phyloP scores from a whole-genome alignment of 2,888 invertebrate genomes.

The Drosophila dives region DNA sequence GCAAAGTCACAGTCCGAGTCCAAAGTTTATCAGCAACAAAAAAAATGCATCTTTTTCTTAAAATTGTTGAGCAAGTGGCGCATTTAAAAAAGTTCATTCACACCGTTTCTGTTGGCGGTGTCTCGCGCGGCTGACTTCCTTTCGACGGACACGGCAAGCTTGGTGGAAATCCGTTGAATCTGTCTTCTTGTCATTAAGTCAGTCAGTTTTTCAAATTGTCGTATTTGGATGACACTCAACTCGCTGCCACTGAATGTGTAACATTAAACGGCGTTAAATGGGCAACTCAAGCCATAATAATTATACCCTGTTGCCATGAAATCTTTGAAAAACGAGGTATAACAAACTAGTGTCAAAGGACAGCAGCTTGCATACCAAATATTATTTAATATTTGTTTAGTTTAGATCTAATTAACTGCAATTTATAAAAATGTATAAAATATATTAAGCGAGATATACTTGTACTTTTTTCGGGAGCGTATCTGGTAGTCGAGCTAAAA shows the following conservation, averaged over 20 bases:
- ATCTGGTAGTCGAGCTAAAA: constrained; percentile 5
- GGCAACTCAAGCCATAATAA: constrained; percentile 28
- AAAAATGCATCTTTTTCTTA: not conserved
- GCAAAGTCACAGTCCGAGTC: constrained; percentile 36
- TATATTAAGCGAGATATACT: not conserved
- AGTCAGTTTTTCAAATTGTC: constrained; percentile 57
- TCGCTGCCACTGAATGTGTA: constrained; percentile 31
- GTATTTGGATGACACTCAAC: constrained; percentile 49
- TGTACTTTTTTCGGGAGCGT: not conserved
- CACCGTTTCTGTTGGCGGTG: constrained; percentile 44
- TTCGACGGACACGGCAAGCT: constrained; percentile 16
- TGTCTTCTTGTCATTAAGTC: constrained; percentile 20
- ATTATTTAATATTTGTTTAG: not conserved
- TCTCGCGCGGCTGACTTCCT: constrained; percentile 54
- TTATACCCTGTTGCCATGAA: constrained; percentile 15
- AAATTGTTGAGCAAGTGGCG: constrained; percentile 42
- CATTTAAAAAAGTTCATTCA: constrained; percentile 68
- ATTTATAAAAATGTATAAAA: not conserved
- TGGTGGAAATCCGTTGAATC: constrained; percentile 41
- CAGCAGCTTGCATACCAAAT: not conserved
- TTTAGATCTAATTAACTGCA: not conserved
- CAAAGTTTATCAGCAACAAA: constrained; percentile 33
- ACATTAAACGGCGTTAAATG: constrained; percentile 37
- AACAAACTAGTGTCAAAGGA: not conserved
- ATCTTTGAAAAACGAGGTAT: not conserved